Base-by-base conservation (phyloP, 2,888 invertebrate genomes). In the Drosophila kuntzei region DNA sequence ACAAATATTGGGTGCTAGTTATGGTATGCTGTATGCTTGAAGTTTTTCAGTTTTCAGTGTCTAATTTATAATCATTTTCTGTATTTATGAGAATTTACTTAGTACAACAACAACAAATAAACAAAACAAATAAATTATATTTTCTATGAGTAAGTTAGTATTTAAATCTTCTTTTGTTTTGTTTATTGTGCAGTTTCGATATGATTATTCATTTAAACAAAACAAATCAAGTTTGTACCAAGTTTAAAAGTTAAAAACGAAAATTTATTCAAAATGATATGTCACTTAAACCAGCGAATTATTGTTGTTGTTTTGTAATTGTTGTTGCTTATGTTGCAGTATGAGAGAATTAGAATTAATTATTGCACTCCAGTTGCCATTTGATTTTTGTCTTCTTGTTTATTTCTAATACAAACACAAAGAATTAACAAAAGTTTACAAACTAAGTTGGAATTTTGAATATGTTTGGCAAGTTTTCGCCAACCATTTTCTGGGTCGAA, bases 301-400 rank as follows among this genome's bases (percentile, higher is more conserved):
- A 32, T 14, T 64, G 53, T 64, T 47, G 46, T 29, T 47, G 50
- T 50, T 18, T 37, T 58, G 25, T 43, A 16, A 22, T 64, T 62
- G 47, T 53, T 55, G 59, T 58, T 60, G 49, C 67, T 60, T 78
- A 67, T 75, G 51, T 66, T 59, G 41, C 43, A 62, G 39, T 65
- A 55, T 60, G 49, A 46, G 54, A 51, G 54, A 66, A 63, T 68
- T 84, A 78, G 59, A 80, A 75, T 72, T 84, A 88, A 76, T 84
- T 87, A 87, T 87, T 87, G 86, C 86, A 87, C 86, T 80, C 67
- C 62, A 62, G 71, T 85, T 85, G 75, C 79, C 51, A 75, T 78
- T 80, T 76, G 76, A 80, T 80, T 76, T 71, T 50, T 69, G 54
- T 46, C 65, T 64, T 63, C 29, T 47, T 7, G 18, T 36, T 58